phyloP scores from a whole-genome alignment of 1,140 invertebrate genomes.

The Cotesia chilonis region DNA sequence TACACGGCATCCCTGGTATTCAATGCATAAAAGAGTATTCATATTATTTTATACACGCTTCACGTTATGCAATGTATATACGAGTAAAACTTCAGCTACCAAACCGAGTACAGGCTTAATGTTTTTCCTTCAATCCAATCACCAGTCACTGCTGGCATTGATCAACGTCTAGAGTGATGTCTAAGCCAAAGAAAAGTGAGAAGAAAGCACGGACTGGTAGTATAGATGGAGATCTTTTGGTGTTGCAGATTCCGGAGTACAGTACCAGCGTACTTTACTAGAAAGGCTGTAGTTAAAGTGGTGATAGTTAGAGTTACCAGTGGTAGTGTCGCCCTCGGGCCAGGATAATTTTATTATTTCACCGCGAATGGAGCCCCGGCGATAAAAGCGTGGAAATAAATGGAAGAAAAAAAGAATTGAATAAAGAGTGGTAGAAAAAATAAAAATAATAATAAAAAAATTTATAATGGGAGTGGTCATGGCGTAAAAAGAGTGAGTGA shows the following conservation, averaged over 20 bases:
- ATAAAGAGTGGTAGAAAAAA: slow-evolving; percentile 11
- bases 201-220: neutral
- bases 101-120: neutral
- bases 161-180: slow-evolving; percentile 56
- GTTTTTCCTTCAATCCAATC: neutral
- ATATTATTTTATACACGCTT: no score
- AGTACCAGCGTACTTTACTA: no score
- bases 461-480: neutral
- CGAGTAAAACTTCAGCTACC: no score
- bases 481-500: slow-evolving; percentile 10
- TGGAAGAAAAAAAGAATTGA: slow-evolving; percentile 1
- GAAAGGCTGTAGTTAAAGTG: no score
- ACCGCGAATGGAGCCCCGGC: slow-evolving; percentile 43
- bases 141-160: slow-evolving; percentile 49
- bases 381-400: slow-evolving; percentile 35
- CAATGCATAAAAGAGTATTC: no score
- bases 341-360: slow-evolving; percentile 56
- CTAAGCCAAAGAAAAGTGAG: slow-evolving; percentile 39
- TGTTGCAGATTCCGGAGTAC: neutral
- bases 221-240: slow-evolving; percentile 8
- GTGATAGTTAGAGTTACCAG: no score
- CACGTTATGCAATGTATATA: no score
- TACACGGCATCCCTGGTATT: no score
- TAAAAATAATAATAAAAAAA: slow-evolving; percentile 9
- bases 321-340: slow-evolving; percentile 22